Evolutionary conservation across 2,113 vertebrate genomes (phyloP), one percentile per base, ranked within the genome.

Genomic region (Chloroceryle aenea): DNA sequence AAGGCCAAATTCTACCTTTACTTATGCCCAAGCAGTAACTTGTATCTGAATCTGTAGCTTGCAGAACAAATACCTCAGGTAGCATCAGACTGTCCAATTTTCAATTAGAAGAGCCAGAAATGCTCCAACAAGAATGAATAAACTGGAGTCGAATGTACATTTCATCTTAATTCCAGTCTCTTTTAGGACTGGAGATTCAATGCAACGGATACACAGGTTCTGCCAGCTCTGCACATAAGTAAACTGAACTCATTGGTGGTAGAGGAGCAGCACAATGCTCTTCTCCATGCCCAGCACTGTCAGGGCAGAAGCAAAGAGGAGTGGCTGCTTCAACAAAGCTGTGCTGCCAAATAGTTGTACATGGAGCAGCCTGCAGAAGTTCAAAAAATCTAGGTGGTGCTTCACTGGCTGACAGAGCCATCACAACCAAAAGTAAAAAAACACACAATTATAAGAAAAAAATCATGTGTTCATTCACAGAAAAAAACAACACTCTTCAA

Each of bases 331-430:
- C 77, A 87, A 59, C 34, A 62, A 72, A 80, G 85, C 59, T 55
- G 15, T 25, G 76, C 85, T 94, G 68, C 79, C 88, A 93, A 93
- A n/a, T 86, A 88, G 72, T 79, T 95, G 75, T 64, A 86, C 67
- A 40, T 4, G 64, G 61, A 84, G 76, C 56, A 88, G 73, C 13
- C 48, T 61, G 56, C 38, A 81, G 71, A 79, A 38, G 38, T 77
- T 52, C 86, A 85, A 67, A 86, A 56, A 82, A 90, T 82, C 72
- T 84, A 89, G 88, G 93, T 92, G 86, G 83, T 93, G 52, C 64
- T 81, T 76, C 23, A 36, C 56, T 56, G 50, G 72, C 59, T 64
- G 43, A 38, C 4, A 74, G 30, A 45, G 72, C 52, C 83, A 72
- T 48, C 83, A 50, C 52, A 82, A 78, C 14, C 43, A 63, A 78